Conservation (phyloP, 1,140 invertebrate genomes). For the Latrodectus geometricus region DNA sequence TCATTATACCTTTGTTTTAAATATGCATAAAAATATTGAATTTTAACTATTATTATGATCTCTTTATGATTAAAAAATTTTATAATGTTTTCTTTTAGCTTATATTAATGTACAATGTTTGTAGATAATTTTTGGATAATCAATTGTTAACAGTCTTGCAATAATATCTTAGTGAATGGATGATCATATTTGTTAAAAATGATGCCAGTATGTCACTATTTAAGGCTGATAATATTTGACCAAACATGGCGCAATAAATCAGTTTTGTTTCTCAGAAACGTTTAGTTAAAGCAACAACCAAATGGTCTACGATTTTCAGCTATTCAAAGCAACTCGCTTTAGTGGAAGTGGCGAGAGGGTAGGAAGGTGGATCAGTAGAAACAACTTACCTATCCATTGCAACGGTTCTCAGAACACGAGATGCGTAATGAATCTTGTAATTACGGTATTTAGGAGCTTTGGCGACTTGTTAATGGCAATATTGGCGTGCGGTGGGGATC, state of each 20-base stretch:
- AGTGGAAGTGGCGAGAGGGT: background rate
- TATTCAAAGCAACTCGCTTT: conserved; percentile 16
- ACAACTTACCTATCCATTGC: background rate
- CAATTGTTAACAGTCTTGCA: too few species aligned
- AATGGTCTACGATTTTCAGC: conserved; percentile 30
- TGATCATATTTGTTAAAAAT: too few species aligned
- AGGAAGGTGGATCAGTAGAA: background rate
- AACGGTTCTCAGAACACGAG: conserved; percentile 40
- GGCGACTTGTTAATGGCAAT: conserved; percentile 60
- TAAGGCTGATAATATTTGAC: background rate
- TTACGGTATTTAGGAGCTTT: conserved; percentile 58
- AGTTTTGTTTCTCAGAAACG: background rate
- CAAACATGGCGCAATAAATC: conserved; percentile 14
- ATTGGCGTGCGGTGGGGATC: conserved; percentile 32
- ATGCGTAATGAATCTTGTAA: conserved; percentile 57
- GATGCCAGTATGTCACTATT: too few species aligned
- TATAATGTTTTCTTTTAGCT: too few species aligned
- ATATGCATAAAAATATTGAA: too few species aligned
- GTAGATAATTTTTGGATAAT: too few species aligned
- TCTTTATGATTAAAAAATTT: too few species aligned
- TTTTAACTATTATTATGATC: too few species aligned
- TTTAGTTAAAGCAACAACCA: conserved; percentile 23
- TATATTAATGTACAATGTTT: too few species aligned
- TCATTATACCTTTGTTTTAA: too few species aligned
- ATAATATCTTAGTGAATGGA: too few species aligned